A percentile compares a stretch with the other conserved stretches of the same genome.
phyloP scores from a whole-genome alignment of 1,140 invertebrate species.

The Drosophila nannoptera region DNA sequence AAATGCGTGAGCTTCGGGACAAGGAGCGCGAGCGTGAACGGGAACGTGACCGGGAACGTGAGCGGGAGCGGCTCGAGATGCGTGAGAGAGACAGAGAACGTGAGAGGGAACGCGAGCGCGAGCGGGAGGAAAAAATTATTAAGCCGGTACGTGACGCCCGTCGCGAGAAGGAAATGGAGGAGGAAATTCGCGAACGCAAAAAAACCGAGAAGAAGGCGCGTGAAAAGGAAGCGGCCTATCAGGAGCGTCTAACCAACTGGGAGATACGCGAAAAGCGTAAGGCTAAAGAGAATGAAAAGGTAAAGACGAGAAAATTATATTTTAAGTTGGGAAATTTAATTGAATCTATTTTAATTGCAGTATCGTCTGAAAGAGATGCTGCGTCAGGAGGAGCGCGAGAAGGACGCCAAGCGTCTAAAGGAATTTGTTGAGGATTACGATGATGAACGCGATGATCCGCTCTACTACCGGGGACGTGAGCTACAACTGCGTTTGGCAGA shows the following conservation, averaged over 20 bases:
- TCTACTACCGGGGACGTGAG: constrained; percentile 97
- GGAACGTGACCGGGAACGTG: constrained; percentile 79
- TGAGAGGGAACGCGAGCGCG: constrained; percentile 72
- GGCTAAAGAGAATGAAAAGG: constrained; percentile 93
- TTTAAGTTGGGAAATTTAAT: not conserved
- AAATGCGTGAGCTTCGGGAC: constrained; percentile 79
- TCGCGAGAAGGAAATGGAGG: constrained; percentile 92
- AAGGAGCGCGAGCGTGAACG: constrained; percentile 81
- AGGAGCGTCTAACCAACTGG: constrained; percentile 92
- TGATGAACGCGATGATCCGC: constrained; percentile 97
- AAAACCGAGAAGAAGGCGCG: constrained; percentile 93
- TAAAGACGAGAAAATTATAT: constrained; percentile 12
- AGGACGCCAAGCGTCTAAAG: constrained; percentile 95
- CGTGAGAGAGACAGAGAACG: constrained; percentile 79
- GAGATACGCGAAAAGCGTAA: constrained; percentile 95
- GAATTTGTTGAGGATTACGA: constrained; percentile 99
- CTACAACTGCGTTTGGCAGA: constrained; percentile 92
- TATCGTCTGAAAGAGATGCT: constrained; percentile 91
- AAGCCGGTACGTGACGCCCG: constrained; percentile 83
- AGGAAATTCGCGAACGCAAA: constrained; percentile 93
- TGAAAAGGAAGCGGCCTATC: constrained; percentile 96
- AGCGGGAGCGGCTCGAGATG: constrained; percentile 78
- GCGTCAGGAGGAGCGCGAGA: constrained; percentile 90
- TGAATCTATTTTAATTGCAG: constrained; percentile 22
- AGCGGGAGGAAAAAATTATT: constrained; percentile 79